A percentile compares a stretch with the other conserved stretches of the same genome.
phyloP scores from a whole-genome alignment of 37 sponge, comb jelly and placozoan species.

The Cliona cf. orientalis region DNA sequence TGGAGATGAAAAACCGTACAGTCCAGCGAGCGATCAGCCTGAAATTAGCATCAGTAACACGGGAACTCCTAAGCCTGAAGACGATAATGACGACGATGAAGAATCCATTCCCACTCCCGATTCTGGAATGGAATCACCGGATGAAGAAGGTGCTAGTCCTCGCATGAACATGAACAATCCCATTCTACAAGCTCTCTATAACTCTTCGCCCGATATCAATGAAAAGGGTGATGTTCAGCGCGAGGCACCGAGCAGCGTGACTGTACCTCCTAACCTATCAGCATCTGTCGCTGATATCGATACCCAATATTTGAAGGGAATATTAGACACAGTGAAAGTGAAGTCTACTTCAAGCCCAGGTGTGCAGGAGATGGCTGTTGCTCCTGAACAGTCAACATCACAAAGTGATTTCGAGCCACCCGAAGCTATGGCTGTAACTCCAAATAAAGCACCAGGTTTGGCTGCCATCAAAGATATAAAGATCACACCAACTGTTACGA shows the following conservation, averaged over 20 bases:
- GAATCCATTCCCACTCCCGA: constrained; percentile 27
- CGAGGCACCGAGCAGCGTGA: not conserved
- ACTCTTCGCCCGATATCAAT: constrained; percentile 11
- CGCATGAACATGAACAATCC: constrained; percentile 43
- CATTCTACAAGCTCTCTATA: constrained; percentile 43
- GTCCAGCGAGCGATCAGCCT: constrained; percentile 14
- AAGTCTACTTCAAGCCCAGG: not conserved
- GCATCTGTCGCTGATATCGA: not conserved
- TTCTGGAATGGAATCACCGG: not conserved
- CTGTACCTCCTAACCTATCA: not conserved
- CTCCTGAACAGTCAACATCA: not conserved
- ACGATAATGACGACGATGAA: not conserved
- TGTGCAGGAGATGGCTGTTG: not conserved
- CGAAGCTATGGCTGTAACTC: not conserved
- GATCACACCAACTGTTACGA: constrained; percentile 59
- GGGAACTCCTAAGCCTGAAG: constrained; percentile 8
- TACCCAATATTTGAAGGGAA: not conserved
- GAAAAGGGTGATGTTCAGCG: not conserved
- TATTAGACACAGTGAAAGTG: constrained; percentile 9
- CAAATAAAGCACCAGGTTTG: not conserved
- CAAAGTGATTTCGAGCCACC: not conserved
- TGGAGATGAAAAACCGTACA: constrained; percentile 30
- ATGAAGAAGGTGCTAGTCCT: constrained; percentile 7
- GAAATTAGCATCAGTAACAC: constrained; percentile 10
- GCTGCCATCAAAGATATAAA: constrained; percentile 28